phyloP scores from a whole-genome alignment of 2,797 vertebrate species.

The Siniperca obscura region DNA sequence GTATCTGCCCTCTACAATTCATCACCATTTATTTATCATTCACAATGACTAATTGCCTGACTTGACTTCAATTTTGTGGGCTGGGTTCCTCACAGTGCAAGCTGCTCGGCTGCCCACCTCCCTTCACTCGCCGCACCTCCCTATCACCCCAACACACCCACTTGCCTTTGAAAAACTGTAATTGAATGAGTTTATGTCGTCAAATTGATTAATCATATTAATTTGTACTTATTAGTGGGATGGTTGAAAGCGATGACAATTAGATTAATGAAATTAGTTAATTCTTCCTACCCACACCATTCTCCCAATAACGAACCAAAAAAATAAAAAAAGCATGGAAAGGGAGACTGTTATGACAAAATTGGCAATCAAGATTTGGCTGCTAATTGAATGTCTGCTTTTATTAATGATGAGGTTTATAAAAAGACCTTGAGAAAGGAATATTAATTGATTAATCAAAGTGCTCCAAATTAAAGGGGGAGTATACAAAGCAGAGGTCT shows the following conservation, averaged over 20 bases:
- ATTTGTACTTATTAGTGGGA: slow-evolving; percentile 96
- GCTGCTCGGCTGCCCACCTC: slow-evolving; percentile 72
- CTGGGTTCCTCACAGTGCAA: slow-evolving; percentile 62
- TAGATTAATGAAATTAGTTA: slow-evolving; percentile 96
- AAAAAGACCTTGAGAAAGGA: slow-evolving; percentile 92
- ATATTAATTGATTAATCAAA: slow-evolving; percentile 93
- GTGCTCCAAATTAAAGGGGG: slow-evolving; percentile 74
- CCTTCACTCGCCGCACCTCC: slow-evolving; percentile 64
- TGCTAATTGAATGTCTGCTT: slow-evolving; percentile 97
- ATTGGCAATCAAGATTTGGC: slow-evolving; percentile 91
- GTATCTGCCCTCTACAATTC: slow-evolving; percentile 59
- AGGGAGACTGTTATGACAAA: slow-evolving; percentile 86
- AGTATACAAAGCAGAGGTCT: slow-evolving; percentile 61
- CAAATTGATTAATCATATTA: slow-evolving; percentile 99
- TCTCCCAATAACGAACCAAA: slow-evolving; percentile 75
- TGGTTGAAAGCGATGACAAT: slow-evolving; percentile 93
- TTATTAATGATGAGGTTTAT: slow-evolving; percentile 97
- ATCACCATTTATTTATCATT: slow-evolving; percentile 78
- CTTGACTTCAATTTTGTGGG: slow-evolving; percentile 78
- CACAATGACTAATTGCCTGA: slow-evolving; percentile 80
- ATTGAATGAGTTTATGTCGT: slow-evolving; percentile 98
- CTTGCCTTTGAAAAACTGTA: slow-evolving; percentile 92
- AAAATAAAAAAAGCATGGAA: slow-evolving; percentile 68
- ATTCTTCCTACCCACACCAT: slow-evolving; percentile 74
- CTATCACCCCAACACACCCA: slow-evolving; percentile 89